Base-by-base conservation (phyloP, 2,113 vertebrate species). In the Ursus arctos region DNA sequence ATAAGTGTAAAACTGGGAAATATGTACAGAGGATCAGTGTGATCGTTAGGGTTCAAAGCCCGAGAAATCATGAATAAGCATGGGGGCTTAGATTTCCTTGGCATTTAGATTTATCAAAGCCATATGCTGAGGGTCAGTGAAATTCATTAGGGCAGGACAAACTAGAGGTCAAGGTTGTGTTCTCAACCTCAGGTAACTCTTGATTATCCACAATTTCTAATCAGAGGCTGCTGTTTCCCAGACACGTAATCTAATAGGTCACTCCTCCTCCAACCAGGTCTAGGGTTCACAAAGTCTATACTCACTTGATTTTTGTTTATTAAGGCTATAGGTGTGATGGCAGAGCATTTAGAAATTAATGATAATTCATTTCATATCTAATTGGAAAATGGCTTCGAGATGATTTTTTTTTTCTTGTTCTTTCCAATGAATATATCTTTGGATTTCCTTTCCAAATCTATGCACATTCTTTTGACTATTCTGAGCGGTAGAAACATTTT, bases 311-410 rank as follows among this genome's bases (percentile, higher is more conserved):
- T 87, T 90, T 93, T 90, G 53, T 88, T 92, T 96, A 51, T 53
- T 87, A 71, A 88, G 67, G 22, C 19, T 80, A 1, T 26, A 71
- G 55, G 11, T 81, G 15, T 72, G 40, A 79, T 47, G 49, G 43
- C 6, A 76, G 12, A 81, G 28, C 72, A 88, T 33, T 1, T 65
- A 74, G 36, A 91, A 84, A 69, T 90, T 89, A 79, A 93, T 88
- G 43, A 77, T 40, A 90, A 84, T 36, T 91, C 31, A 36, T 71
- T 83, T 95, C 49, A 69, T 91, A 51, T 65, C 55, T 80, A 88
- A 96, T 91, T 95, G 88, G 40, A 88, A 93, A 88, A 53, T 93
- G 31, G 59, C 11, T 61, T 84, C 53, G 6, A 26, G 14, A 53
- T 80, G 21, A 90, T 74, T 87, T 28, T 43, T 43, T 10, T 10